A percentile compares a stretch with the other conserved stretches of the same genome.
phyloP scores from a whole-genome alignment of 2,113 vertebrate genomes.

The Pampusana beccarii region DNA sequence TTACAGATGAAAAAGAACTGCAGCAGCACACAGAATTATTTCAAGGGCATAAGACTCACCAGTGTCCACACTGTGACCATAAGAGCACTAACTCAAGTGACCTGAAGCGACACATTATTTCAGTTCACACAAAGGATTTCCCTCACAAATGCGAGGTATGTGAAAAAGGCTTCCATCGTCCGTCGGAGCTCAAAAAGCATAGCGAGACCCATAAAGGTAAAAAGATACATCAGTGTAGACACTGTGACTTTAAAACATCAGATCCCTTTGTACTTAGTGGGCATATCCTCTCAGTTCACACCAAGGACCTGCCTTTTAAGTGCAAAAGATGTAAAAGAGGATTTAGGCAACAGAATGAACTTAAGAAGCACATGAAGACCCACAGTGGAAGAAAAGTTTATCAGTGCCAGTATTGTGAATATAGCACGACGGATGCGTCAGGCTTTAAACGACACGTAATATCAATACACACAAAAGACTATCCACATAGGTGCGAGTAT shows the following conservation, averaged over 20 bases:
- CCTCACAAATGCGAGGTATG: slow-evolving; percentile 98
- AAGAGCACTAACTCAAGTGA: slow-evolving; percentile 99
- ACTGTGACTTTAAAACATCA: slow-evolving; percentile 97
- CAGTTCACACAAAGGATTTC: slow-evolving; percentile 99
- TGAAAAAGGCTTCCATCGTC: slow-evolving; percentile 97
- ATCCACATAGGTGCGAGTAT: slow-evolving; percentile 97
- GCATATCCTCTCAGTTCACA: slow-evolving; percentile 97
- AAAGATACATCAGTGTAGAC: slow-evolving; percentile 96
- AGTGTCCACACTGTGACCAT: slow-evolving; percentile 98
- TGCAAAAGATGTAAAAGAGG: slow-evolving; percentile 97
- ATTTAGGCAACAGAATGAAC: slow-evolving; percentile 92
- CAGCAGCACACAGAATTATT: slow-evolving; percentile 92
- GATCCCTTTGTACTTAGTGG: slow-evolving; percentile 97
- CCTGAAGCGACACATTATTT: slow-evolving; percentile 97
- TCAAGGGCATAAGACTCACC: slow-evolving; percentile 98
- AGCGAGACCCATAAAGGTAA: slow-evolving; percentile 96
- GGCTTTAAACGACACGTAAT: slow-evolving; percentile 99
- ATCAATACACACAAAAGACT: slow-evolving; percentile 99
- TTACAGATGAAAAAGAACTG: slow-evolving; percentile 92
- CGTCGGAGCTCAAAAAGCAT: slow-evolving; percentile 98
- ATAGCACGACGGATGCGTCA: slow-evolving; percentile 98
- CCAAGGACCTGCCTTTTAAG: slow-evolving; percentile 97
- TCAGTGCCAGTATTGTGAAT: slow-evolving; percentile 99
- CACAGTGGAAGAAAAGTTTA: slow-evolving; percentile 98
- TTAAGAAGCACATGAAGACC: slow-evolving; percentile 99